Conservation (phyloP, 92 coral and sea anemone genomes). For the Actinernus sp. region DNA sequence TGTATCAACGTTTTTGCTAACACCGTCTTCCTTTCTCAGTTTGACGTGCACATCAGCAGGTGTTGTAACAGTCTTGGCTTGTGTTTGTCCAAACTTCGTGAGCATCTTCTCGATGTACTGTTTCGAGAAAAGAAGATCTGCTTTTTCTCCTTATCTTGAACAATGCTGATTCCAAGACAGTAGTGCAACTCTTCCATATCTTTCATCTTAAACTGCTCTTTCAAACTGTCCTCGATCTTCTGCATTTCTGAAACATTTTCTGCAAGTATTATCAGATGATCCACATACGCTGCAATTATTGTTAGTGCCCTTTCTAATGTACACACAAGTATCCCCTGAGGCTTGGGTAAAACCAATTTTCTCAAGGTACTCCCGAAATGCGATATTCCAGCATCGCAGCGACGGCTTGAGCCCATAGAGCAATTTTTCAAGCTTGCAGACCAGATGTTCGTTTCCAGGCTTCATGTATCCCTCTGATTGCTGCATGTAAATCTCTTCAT, state of each 20-base stretch:
- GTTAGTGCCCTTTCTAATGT: slow-evolving; percentile 23
- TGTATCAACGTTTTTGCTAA: slow-evolving; percentile 53
- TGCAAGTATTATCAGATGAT: slow-evolving; percentile 42
- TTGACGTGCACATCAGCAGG: slow-evolving; percentile 62
- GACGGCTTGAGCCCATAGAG: slow-evolving; percentile 57
- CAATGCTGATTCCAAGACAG: slow-evolving; percentile 28
- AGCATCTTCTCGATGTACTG: slow-evolving; percentile 23
- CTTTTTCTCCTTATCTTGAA: slow-evolving; percentile 43
- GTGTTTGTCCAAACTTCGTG: slow-evolving; percentile 35
- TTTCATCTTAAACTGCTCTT: slow-evolving; percentile 38
- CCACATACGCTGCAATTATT: slow-evolving; percentile 44
- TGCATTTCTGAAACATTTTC: slow-evolving; percentile 26
- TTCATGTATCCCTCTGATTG: slow-evolving; percentile 51
- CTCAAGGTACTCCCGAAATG: background rate
- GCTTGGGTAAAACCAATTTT: slow-evolving; percentile 45
- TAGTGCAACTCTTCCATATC: slow-evolving; percentile 45
- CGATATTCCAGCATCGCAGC: background rate
- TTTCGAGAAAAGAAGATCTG: slow-evolving; percentile 14
- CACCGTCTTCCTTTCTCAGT: slow-evolving; percentile 44
- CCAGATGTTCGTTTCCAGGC: slow-evolving; percentile 44
- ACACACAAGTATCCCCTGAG: slow-evolving; percentile 36
- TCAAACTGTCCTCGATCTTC: slow-evolving; percentile 7
- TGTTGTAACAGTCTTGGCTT: slow-evolving; percentile 57
- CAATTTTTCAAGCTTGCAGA: slow-evolving; percentile 49
- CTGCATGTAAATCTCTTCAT: slow-evolving; percentile 56